phyloP scores from a whole-genome alignment of 2,888 invertebrate species.

The Drosophila incognita region DNA sequence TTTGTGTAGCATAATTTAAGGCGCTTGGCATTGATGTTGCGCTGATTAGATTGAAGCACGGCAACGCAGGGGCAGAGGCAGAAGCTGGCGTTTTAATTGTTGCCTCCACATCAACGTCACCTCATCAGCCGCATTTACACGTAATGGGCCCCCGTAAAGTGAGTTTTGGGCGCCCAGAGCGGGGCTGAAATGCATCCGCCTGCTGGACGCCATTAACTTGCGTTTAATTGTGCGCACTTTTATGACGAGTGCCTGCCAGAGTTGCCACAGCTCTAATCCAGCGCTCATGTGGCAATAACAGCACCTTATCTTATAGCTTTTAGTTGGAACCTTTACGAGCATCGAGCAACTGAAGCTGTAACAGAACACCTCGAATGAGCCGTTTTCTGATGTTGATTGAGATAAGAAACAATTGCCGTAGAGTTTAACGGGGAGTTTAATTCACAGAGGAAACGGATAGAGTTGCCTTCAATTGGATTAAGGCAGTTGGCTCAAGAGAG shows the following conservation, averaged over 20 bases:
- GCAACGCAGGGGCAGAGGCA: conserved; percentile 11
- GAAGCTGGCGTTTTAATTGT: conserved; percentile 68
- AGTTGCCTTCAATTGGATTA: not conserved
- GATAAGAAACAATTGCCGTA: conserved; percentile 41
- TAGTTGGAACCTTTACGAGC: conserved; percentile 53
- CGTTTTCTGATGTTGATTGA: conserved; percentile 30
- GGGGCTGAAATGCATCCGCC: conserved; percentile 46
- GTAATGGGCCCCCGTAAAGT: conserved; percentile 73
- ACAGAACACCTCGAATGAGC: conserved; percentile 55
- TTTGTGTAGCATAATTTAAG: conserved; percentile 77
- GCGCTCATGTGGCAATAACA: conserved; percentile 65
- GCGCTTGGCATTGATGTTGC: conserved; percentile 63
- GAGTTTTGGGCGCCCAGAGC: conserved; percentile 55
- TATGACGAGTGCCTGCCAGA: conserved; percentile 67
- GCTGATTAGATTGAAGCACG: conserved; percentile 74
- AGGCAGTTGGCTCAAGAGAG: not conserved
- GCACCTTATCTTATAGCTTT: conserved; percentile 66
- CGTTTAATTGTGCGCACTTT: conserved; percentile 80
- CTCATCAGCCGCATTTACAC: conserved; percentile 81
- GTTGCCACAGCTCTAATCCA: conserved; percentile 49
- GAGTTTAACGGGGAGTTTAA: conserved; percentile 4
- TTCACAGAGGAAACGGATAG: not conserved
- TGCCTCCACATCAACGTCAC: conserved; percentile 71
- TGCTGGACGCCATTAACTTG: conserved; percentile 72
- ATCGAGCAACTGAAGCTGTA: conserved; percentile 47